Conservation (phyloP, 2,113 vertebrate species). For the Callithrix jacchus region DNA sequence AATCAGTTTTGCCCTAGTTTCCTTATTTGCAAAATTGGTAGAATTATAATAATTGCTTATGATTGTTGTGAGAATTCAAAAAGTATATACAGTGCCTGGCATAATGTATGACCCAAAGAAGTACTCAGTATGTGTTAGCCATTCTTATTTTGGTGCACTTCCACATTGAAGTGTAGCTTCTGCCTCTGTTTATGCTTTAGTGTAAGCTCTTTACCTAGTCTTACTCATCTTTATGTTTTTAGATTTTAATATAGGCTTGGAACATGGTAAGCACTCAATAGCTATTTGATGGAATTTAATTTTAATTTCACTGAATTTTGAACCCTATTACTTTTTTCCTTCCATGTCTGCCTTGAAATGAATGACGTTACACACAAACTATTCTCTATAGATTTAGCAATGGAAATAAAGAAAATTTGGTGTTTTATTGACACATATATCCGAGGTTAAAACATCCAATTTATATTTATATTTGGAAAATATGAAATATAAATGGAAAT, state of each 20-base stretch:
- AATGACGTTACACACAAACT: neutral
- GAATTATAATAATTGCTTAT: neutral
- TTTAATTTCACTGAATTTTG: conserved; percentile 37
- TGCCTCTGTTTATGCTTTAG: neutral
- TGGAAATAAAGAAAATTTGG: neutral
- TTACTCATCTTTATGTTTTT: neutral
- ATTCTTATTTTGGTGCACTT: neutral
- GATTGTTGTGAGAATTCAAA: neutral
- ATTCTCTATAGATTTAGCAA: neutral
- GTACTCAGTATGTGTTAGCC: neutral
- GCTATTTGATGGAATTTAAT: conserved; percentile 10
- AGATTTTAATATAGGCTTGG: neutral
- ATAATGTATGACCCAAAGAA: neutral
- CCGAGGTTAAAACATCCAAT: neutral
- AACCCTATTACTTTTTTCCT: neutral
- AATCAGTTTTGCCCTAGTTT: neutral
- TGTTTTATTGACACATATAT: neutral
- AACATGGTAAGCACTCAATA: neutral
- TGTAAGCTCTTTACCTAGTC: neutral
- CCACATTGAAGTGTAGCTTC: neutral
- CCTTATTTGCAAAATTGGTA: neutral
- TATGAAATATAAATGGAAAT: neutral
- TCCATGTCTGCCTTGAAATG: neutral
- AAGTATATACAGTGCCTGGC: neutral
- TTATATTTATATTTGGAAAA: neutral